phyloP scores from a whole-genome alignment of 2,797 vertebrate genomes.

The Myotis pilosus region DNA sequence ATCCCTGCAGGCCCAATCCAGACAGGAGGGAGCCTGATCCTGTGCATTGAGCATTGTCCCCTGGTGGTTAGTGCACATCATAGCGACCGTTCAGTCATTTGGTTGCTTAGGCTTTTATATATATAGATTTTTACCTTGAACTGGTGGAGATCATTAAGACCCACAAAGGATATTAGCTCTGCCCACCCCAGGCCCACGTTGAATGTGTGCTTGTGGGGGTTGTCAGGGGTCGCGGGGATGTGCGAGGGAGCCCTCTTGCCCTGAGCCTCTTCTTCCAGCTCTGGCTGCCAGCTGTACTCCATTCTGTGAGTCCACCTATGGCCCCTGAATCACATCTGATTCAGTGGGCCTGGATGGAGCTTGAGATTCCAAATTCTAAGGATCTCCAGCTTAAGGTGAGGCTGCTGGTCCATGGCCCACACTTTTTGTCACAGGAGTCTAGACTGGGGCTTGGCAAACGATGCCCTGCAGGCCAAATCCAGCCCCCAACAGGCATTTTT shows the following conservation, averaged over 20 bases:
- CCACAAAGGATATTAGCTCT: slow-evolving; percentile 96
- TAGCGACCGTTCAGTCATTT: too few species aligned
- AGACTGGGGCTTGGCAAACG: not conserved
- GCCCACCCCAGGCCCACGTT: not conserved
- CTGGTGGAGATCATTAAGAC: slow-evolving; percentile 99
- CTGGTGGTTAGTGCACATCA: too few species aligned
- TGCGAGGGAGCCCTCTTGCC: not conserved
- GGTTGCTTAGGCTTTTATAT: too few species aligned
- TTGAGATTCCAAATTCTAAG: not conserved
- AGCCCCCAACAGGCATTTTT: not conserved
- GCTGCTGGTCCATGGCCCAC: not conserved
- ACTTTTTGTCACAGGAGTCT: not conserved
- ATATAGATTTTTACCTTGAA: slow-evolving; percentile 87
- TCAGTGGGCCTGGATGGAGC: not conserved
- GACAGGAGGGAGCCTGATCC: too few species aligned
- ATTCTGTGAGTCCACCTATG: not conserved
- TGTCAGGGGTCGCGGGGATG: rapidly evolving
- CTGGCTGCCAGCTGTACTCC: not conserved
- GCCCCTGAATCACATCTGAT: not conserved
- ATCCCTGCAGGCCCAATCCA: too few species aligned
- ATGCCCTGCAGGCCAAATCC: not conserved
- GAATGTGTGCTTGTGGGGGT: not conserved
- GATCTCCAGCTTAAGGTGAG: not conserved
- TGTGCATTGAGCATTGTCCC: too few species aligned
- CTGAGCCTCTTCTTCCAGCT: not conserved